A percentile compares a stretch with the other conserved stretches of the same genome.
Conservation (phyloP, 1,140 invertebrate species). For the Archivesica marissinica region DNA sequence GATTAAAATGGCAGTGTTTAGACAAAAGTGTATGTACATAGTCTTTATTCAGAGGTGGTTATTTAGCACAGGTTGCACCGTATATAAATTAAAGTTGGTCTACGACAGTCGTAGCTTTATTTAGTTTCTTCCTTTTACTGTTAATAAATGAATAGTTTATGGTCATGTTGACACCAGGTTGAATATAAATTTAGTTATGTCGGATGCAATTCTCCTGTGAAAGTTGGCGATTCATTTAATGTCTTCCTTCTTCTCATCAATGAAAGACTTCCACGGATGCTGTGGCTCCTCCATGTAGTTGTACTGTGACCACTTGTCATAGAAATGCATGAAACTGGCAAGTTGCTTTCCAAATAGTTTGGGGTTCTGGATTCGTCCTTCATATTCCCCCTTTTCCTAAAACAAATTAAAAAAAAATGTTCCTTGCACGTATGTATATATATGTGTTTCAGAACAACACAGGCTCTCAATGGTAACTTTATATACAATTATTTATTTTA, state of each 20-base stretch:
- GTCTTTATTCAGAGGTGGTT: no score
- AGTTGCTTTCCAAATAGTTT: slow-evolving; percentile 61
- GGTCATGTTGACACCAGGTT: no score
- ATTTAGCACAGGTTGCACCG: no score
- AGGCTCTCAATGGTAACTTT: background rate
- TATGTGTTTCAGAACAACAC: background rate
- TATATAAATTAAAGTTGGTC: no score
- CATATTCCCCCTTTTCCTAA: background rate
- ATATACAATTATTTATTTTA: background rate
- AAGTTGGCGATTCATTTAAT: no score
- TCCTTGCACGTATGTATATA: background rate
- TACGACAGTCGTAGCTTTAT: no score
- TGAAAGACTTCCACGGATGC: slow-evolving; percentile 68
- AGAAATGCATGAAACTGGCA: slow-evolving; percentile 64
- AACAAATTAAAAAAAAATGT: background rate
- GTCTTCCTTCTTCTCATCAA: background rate
- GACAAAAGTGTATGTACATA: no score
- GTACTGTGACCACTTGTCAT: slow-evolving; percentile 66
- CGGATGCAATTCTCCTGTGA: no score
- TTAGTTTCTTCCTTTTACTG: no score
- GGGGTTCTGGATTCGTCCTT: background rate
- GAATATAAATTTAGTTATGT: no score
- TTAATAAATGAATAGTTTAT: no score
- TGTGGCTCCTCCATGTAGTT: slow-evolving; percentile 30
- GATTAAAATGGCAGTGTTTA: no score